These are phyloP conservation scores for Urechis unicinctus DNA, from an alignment of 2,888 invertebrate species.

Conservation along the genomic window DNA sequence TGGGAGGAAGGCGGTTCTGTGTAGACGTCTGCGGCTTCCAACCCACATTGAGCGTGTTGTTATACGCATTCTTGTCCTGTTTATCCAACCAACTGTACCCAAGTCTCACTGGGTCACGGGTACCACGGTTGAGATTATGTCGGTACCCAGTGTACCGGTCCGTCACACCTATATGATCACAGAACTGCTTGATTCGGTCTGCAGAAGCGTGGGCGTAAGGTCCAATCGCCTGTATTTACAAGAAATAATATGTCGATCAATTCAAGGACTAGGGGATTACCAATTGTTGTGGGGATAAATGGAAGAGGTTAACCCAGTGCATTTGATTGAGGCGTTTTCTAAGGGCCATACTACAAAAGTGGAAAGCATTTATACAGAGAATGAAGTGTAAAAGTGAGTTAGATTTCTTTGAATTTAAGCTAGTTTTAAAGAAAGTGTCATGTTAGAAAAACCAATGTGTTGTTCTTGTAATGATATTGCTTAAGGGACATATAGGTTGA, in stretches of 20 bases:
- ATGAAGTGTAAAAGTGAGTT: no score
- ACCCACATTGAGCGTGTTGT: slow-evolving; percentile 4
- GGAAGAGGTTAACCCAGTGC: no score
- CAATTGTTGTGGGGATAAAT: no score
- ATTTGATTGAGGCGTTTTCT: no score
- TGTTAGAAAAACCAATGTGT: no score
- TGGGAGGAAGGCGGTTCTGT: no score
- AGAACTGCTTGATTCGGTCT: slow-evolving; percentile 44
- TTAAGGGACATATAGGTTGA: no score
- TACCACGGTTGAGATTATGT: slow-evolving; percentile 38
- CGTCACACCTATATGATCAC: slow-evolving; percentile 47
- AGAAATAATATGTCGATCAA: background rate
- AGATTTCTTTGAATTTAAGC: no score
- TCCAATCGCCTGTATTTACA: slow-evolving; percentile 25
- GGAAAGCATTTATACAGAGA: no score
- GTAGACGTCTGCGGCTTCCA: slow-evolving; percentile 4
- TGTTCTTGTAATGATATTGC: no score
- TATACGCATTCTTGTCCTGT: background rate
- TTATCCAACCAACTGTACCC: slow-evolving; percentile 14
- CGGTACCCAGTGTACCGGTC: slow-evolving; percentile 48
- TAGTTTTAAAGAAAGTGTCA: no score
- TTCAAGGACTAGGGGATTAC: background rate
- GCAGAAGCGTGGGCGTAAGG: slow-evolving; percentile 35
- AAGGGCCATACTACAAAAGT: no score
- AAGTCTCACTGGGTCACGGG: slow-evolving; percentile 10